Percentiles rank a stretch among this genome's conserved stretches.
Conservation (phyloP, 2,113 vertebrate species). For the Seriola dumerili region DNA sequence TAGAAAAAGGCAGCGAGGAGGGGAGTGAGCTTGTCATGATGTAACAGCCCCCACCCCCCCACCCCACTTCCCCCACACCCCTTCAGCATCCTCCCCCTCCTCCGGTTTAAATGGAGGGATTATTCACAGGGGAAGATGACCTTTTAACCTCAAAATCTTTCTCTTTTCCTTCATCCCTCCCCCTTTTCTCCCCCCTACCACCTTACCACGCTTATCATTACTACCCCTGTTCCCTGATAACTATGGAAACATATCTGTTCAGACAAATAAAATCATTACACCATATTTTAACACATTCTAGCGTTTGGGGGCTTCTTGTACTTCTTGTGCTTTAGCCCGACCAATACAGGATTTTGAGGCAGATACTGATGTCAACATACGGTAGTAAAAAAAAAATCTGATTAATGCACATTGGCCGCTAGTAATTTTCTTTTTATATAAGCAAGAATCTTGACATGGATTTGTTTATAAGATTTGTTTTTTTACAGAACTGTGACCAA, state of each 20-base stretch:
- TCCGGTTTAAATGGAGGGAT: constrained; percentile 47
- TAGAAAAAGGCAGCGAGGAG: constrained; percentile 26
- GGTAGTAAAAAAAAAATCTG: not conserved
- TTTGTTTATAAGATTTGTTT: not conserved
- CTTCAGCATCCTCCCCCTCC: constrained; percentile 23
- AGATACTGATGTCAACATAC: not conserved
- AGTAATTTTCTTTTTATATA: not conserved
- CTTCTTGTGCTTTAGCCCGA: not conserved
- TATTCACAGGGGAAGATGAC: constrained; percentile 48
- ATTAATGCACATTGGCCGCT: not conserved
- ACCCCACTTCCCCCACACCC: not conserved
- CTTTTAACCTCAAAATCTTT: constrained; percentile 56
- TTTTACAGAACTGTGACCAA: too few relatives aligned
- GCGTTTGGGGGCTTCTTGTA: not conserved
- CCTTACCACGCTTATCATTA: not conserved
- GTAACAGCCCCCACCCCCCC: constrained; percentile 41
- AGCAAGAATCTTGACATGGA: not conserved
- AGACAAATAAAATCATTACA: constrained; percentile 16
- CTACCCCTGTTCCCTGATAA: constrained; percentile 1
- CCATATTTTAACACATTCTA: not conserved
- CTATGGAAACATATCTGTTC: constrained; percentile 5
- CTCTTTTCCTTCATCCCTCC: constrained; percentile 4
- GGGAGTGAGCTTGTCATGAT: constrained; percentile 52
- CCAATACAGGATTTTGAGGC: not conserved
- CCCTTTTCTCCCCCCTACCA: not conserved